A percentile compares a stretch with the other conserved stretches of the same genome.
Conservation (phyloP, 92 coral and sea anemone species). For the Epizoanthus illoricatus region DNA sequence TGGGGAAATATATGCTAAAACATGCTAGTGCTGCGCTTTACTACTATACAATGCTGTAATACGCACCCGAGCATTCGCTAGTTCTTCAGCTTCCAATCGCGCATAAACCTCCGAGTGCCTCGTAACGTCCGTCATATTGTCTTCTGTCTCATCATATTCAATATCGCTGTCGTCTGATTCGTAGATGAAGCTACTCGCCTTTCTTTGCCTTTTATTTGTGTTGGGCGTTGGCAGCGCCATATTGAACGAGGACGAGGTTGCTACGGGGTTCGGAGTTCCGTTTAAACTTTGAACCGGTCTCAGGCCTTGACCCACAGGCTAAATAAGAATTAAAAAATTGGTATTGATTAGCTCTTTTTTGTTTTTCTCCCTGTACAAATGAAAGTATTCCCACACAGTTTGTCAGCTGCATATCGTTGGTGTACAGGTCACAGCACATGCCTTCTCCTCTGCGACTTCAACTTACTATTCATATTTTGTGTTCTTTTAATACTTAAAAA, state of each 20-base stretch:
- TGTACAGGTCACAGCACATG: too few relatives aligned
- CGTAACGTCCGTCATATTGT: conserved; percentile 47
- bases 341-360: not conserved
- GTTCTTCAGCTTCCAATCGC: conserved; percentile 84
- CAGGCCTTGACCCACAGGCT: conserved; percentile 53
- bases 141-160: conserved; percentile 68
- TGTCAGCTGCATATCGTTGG: too few relatives aligned
- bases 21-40: too few relatives aligned
- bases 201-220: conserved; percentile 75
- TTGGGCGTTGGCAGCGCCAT: conserved; percentile 52
- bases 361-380: too few relatives aligned
- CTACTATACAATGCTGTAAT: too few relatives aligned
- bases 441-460: too few relatives aligned
- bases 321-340: not conserved
- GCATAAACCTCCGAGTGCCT: conserved; percentile 67
- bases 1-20: not conserved
- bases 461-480: too few relatives aligned
- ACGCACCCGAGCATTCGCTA: conserved; percentile 79
- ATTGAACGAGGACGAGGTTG: conserved; percentile 72
- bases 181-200: conserved; percentile 62
- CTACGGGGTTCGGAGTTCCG: conserved; percentile 80
- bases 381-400: not conserved
- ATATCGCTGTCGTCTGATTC: conserved; percentile 73
- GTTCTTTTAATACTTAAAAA: too few relatives aligned
- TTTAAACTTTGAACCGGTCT: conserved; percentile 75